Base-by-base conservation (phyloP, 1,140 invertebrate genomes). In the Drosophila ercepeae region DNA sequence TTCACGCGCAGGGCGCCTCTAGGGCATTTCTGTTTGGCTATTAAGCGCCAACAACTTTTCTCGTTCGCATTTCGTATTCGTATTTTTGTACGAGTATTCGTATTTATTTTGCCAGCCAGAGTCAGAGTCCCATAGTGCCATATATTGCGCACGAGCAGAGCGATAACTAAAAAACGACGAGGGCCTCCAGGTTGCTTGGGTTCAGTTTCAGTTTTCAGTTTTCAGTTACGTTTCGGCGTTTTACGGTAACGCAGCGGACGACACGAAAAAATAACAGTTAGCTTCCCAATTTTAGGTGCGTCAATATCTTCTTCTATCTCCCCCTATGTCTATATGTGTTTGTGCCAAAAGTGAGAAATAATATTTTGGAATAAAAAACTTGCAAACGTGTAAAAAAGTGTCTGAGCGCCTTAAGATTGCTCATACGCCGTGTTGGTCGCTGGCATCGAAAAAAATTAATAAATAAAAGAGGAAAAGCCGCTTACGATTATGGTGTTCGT, bases 201-300 rank as follows among this genome's bases (percentile, higher is more conserved):
- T 81, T 81, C 67, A 75, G 64, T 74, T 74, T 84, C 61, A 49
- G 36, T 13, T 23, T 51, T 67, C 58, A 65, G 82, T 74, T 81
- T 86, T 86, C 82, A 88, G 83, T 89, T 88, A 88, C 82, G 82
- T 89, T 88, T 88, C 74, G 82, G 83, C 82, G 83, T 89, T 88
- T 88, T 88, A 88, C 82, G 83, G 82, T 88, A 88, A 89, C 82
- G 82, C 77, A 82, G 77, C 82, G 63, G 65, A 75, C 51, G 55
- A 68, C 60, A 68, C 36, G 48, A 19, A 54, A 54, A 39, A 39
- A 39, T 14, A 39, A 75, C 75, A 78, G 59, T 75, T 75, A 75
- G 54, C 71, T 49, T 45, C 52, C 39, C 49, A 52, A 68, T 67
- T 39, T 52, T 52, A 67, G 60, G 63, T 67, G 45, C 60, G 59